Evolutionary conservation across 1,140 invertebrate genomes (phyloP).

Genomic region (Coelopa frigida): DNA sequence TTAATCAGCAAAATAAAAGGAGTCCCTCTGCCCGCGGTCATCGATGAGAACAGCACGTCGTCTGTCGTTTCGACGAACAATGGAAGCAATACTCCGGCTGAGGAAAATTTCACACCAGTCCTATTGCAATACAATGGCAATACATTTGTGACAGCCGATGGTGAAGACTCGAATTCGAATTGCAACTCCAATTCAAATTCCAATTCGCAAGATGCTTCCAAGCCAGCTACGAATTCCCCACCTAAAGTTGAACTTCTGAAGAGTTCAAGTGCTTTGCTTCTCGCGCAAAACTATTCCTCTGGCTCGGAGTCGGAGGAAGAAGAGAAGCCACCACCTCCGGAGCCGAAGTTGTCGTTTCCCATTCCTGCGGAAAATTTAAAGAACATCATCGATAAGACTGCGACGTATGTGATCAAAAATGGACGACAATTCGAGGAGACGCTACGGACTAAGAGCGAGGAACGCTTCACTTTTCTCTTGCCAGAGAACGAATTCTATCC

Average conservation of each 20-base stretch:
- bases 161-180: conserved; percentile 9
- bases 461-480: conserved; percentile 74
- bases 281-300: conserved; percentile 54
- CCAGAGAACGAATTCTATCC: conserved; percentile 63
- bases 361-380: conserved; percentile 71
- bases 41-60: conserved; percentile 22
- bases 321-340: conserved; percentile 20
- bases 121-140: conserved; percentile 36
- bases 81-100: conserved; percentile 26
- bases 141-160: conserved; percentile 22
- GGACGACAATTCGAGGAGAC: conserved; percentile 86
- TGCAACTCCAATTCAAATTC: conserved; percentile 3
- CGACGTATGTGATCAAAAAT: conserved; percentile 89
- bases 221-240: conserved; percentile 13
- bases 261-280: conserved; percentile 48
- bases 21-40: conserved; percentile 48
- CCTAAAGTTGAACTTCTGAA: conserved; percentile 35
- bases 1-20: conserved; percentile 75
- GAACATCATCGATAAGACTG: conserved; percentile 92
- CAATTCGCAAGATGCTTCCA: conserved; percentile 17
- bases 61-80: conserved; percentile 28
- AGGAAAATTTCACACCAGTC: conserved; percentile 30
- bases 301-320: conserved; percentile 46
- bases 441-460: conserved; percentile 78
- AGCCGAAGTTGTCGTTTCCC: conserved; percentile 46